Evolutionary conservation across 2,113 vertebrate species (phyloP).

Genomic region (Nettapus auritus): DNA sequence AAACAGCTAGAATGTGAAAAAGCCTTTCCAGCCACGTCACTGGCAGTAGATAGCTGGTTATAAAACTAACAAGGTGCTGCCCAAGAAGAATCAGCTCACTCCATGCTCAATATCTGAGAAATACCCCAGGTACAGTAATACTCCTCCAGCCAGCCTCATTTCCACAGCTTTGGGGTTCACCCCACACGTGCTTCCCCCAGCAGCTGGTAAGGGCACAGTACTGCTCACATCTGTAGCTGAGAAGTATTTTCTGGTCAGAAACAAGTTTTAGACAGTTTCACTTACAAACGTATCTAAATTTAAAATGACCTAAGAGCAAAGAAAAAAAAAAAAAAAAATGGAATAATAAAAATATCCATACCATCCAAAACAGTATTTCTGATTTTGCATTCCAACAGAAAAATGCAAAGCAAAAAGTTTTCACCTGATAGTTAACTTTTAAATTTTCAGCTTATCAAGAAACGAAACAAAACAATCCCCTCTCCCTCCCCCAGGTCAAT

Average conservation of each 20-base stretch:
- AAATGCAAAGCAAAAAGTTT: not conserved
- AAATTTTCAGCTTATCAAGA: not conserved
- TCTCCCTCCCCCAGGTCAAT: not conserved
- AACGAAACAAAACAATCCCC: not conserved
- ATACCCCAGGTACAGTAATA: not conserved
- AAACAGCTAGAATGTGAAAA: not conserved
- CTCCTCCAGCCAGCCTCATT: not conserved
- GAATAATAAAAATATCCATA: not conserved
- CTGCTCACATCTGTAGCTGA: not conserved
- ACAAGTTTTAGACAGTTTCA: not conserved
- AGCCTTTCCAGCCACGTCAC: accelerated
- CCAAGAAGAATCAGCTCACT: not conserved
- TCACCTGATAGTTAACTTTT: not conserved
- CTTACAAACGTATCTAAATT: not conserved
- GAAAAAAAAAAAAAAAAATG: not conserved
- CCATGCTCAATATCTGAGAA: not conserved
- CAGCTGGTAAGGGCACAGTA: not conserved
- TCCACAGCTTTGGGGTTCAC: not conserved
- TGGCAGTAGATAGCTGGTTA: not conserved
- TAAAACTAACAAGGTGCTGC: not conserved
- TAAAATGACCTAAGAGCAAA: not conserved
- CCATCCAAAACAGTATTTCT: not conserved
- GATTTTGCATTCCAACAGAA: not conserved
- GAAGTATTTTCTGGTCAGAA: not conserved
- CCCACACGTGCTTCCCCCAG: not conserved